These are phyloP conservation scores for Trachemys scripta DNA, from an alignment of 2,113 vertebrate genomes.

Conservation along the genomic window DNA sequence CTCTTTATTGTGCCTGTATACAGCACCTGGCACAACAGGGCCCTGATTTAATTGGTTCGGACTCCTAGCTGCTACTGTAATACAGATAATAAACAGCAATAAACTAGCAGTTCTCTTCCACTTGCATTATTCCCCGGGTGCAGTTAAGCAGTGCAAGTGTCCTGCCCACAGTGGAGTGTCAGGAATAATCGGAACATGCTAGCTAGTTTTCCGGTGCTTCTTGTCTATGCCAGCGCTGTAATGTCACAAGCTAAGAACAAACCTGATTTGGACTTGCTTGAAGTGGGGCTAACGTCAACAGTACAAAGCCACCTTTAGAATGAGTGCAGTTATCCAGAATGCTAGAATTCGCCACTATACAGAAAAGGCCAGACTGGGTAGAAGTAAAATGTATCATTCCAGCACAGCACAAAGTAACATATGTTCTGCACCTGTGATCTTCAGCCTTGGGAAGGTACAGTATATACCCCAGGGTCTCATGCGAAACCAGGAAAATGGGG, in stretches of 20 bases:
- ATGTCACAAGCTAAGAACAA: background rate
- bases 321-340: background rate
- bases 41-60: background rate
- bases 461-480: background rate
- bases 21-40: background rate
- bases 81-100: background rate
- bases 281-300: background rate
- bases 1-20: background rate
- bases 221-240: background rate
- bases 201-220: background rate
- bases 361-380: background rate
- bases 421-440: background rate
- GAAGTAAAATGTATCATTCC: background rate
- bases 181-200: background rate
- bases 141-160: background rate
- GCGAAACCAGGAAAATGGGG: background rate
- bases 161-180: background rate
- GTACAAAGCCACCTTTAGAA: background rate
- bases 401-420: background rate
- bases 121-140: background rate
- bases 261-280: background rate
- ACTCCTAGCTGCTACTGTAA: background rate
- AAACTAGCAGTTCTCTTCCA: background rate
- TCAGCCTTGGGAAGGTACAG: background rate
- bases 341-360: background rate